Conservation (phyloP, 2,113 vertebrate genomes). For the Dendropsophus ebraccatus region DNA sequence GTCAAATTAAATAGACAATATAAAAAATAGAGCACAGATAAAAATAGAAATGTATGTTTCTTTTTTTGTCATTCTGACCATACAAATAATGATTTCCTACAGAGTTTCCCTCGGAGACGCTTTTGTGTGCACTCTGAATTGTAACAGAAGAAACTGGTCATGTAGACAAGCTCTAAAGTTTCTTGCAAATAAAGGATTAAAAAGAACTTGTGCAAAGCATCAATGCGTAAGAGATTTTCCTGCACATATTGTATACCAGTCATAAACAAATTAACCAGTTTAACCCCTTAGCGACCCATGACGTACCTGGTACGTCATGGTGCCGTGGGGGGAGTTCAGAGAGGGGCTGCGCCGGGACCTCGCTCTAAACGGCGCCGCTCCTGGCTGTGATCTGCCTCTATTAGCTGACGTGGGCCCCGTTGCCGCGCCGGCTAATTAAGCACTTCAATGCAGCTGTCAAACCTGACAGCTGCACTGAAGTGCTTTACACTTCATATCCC, state of each 20-base stretch:
- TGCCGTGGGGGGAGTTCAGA: too few relatives aligned
- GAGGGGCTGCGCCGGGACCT: too few relatives aligned
- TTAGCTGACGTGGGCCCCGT: too few relatives aligned
- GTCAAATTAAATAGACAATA: not conserved
- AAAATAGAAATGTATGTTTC: not conserved
- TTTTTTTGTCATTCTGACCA: not conserved
- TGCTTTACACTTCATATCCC: too few relatives aligned
- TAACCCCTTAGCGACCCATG: too few relatives aligned
- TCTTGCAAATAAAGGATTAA: not conserved
- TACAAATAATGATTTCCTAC: not conserved
- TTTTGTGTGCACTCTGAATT: not conserved
- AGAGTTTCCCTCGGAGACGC: not conserved
- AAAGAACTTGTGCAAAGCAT: not conserved
- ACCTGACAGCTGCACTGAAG: too few relatives aligned
- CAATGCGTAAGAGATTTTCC: not conserved
- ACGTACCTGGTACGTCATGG: too few relatives aligned
- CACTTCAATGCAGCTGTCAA: too few relatives aligned
- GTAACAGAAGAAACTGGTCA: not conserved
- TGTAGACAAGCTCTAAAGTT: not conserved
- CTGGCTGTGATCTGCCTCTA: too few relatives aligned
- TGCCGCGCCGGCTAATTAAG: too few relatives aligned
- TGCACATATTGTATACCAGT: not conserved
- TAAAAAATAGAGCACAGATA: slow-evolving; percentile 4
- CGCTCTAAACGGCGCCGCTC: too few relatives aligned
- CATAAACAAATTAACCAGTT: not conserved